Conservation (phyloP, 2,888 invertebrate species). For the Amphipoea lucens region DNA sequence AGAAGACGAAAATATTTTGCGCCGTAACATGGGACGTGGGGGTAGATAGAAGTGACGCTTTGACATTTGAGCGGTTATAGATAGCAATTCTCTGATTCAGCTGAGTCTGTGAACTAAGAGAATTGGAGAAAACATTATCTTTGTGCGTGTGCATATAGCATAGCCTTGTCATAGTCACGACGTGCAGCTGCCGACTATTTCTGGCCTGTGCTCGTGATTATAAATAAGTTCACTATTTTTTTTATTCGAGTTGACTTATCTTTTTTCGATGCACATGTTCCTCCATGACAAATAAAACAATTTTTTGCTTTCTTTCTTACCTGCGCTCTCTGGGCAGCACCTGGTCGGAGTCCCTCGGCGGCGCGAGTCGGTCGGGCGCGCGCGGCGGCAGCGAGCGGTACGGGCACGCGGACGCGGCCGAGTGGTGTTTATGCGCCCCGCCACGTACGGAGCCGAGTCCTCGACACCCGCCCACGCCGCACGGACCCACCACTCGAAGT, state of each 20-base stretch:
- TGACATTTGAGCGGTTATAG: background rate
- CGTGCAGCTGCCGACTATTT: background rate
- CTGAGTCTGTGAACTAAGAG: background rate
- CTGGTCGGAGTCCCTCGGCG: slow-evolving; percentile 59
- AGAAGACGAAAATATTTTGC: background rate
- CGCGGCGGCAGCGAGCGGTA: slow-evolving; percentile 86
- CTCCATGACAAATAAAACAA: background rate
- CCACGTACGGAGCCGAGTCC: slow-evolving; percentile 97
- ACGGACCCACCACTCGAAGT: slow-evolving; percentile 91
- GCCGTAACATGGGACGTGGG: background rate
- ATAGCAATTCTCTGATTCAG: background rate
- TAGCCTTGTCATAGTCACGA: background rate
- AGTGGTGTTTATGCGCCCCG: slow-evolving; percentile 93
- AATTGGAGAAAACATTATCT: background rate
- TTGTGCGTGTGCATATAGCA: background rate
- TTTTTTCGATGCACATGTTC: background rate
- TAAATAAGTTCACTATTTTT: background rate
- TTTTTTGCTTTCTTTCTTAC: slow-evolving; percentile 35
- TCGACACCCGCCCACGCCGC: slow-evolving; percentile 96
- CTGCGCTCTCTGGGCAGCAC: slow-evolving; percentile 91
- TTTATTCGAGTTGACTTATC: background rate
- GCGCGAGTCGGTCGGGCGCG: slow-evolving; percentile 74
- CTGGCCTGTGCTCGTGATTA: background rate
- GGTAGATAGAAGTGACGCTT: background rate
- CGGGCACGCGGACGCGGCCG: slow-evolving; percentile 93